Percentiles rank a stretch among this genome's conserved stretches.
Conservation (phyloP, 2,888 invertebrate genomes). For the Steromphala cineraria region DNA sequence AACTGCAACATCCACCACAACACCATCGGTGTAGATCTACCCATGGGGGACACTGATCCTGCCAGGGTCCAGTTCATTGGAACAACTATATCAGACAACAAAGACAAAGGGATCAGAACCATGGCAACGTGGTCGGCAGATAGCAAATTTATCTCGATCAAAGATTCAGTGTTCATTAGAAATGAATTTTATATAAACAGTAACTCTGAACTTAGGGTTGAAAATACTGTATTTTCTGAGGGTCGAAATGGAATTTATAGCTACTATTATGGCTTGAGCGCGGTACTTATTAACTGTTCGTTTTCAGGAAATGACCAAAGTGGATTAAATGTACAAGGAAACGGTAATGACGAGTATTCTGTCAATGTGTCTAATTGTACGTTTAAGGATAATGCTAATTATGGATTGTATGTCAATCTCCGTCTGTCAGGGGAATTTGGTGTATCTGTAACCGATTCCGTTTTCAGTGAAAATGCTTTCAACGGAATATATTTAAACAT, state of each 20-base stretch:
- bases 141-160: too few relatives aligned
- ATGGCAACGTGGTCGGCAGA: neutral
- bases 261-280: neutral
- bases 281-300: neutral
- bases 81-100: neutral
- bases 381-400: too few relatives aligned
- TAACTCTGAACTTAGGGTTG: too few relatives aligned
- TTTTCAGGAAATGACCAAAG: neutral
- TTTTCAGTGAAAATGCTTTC: neutral
- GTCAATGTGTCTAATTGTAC: neutral
- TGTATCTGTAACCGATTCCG: neutral
- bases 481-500: neutral
- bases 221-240: neutral
- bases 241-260: neutral
- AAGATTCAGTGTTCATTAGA: too few relatives aligned
- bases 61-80: neutral
- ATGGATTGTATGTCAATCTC: neutral
- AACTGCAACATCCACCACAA: slow-evolving; percentile 2
- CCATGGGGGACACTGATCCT: neutral
- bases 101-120: neutral
- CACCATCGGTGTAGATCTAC: neutral
- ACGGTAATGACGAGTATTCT: neutral
- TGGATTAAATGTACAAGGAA: neutral
- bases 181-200: too few relatives aligned
- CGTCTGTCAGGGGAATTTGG: too few relatives aligned